These are phyloP conservation scores for Eupithecia pulchellata DNA, from an alignment of 2,888 invertebrate species.

Conservation along the genomic window DNA sequence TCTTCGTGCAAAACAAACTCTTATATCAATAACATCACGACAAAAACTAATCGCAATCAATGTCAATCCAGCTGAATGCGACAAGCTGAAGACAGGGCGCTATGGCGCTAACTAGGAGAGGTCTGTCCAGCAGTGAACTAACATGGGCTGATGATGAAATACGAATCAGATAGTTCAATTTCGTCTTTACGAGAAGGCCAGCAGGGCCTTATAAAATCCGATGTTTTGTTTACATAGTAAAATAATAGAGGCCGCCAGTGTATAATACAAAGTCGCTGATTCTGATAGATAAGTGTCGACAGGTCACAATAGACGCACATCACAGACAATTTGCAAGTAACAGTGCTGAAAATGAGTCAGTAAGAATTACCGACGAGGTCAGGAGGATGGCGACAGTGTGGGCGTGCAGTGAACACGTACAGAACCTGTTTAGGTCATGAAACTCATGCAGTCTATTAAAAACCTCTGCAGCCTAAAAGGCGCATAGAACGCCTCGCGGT, in stretches of 20 bases:
- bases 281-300: not conserved
- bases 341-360: conserved; percentile 62
- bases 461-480: conserved; percentile 65
- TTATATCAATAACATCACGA: too few relatives aligned
- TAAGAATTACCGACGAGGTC: conserved; percentile 66
- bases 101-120: too few relatives aligned
- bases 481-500: conserved; percentile 58
- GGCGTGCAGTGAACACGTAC: conserved; percentile 58
- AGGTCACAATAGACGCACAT: not conserved
- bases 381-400: conserved; percentile 69
- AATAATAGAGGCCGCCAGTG: not conserved
- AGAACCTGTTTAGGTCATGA: conserved; percentile 82
- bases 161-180: too few relatives aligned
- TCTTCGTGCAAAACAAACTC: too few relatives aligned
- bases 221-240: not conserved
- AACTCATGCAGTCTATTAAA: conserved; percentile 79
- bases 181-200: too few relatives aligned
- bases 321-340: conserved; percentile 12
- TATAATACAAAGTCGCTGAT: not conserved
- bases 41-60: too few relatives aligned
- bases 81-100: too few relatives aligned
- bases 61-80: too few relatives aligned
- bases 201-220: not conserved
- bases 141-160: too few relatives aligned
- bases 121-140: too few relatives aligned